These are phyloP conservation scores for Dreissena rostriformis DNA, from an alignment of 1,140 invertebrate species.

Conservation along the genomic window DNA sequence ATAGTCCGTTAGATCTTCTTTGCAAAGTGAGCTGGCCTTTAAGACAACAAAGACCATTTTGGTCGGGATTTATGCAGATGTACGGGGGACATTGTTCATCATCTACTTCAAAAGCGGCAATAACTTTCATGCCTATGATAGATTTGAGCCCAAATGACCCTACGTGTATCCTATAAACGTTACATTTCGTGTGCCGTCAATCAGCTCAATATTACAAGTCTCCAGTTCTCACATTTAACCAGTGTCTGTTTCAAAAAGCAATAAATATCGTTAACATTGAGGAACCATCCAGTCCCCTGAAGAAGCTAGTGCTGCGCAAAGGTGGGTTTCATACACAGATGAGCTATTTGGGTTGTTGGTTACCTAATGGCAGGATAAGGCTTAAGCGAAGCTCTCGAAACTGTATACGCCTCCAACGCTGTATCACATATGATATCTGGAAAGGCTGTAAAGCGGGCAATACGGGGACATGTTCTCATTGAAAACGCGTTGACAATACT, in stretches of 20 bases:
- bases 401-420: slow-evolving; percentile 69
- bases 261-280: slow-evolving; percentile 53
- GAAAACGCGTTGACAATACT: slow-evolving; percentile 55
- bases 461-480: slow-evolving; percentile 78
- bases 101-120: slow-evolving; percentile 60
- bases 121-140: slow-evolving; percentile 69
- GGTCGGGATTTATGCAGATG: slow-evolving; percentile 56
- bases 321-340: slow-evolving; percentile 65
- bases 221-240: slow-evolving; percentile 69
- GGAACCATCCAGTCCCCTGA: slow-evolving; percentile 37
- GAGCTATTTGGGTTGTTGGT: slow-evolving; percentile 60
- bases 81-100: slow-evolving; percentile 17
- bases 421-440: slow-evolving; percentile 78
- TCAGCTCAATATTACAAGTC: slow-evolving; percentile 33
- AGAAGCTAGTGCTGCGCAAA: slow-evolving; percentile 55
- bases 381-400: slow-evolving; percentile 34
- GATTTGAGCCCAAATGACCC: slow-evolving; percentile 67
- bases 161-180: slow-evolving; percentile 70
- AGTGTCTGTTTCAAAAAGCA: slow-evolving; percentile 68
- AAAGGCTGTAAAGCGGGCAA: slow-evolving; percentile 78
- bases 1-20: background rate
- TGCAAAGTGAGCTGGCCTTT: background rate
- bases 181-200: slow-evolving; percentile 59
- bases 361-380: slow-evolving; percentile 59
- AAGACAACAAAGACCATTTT: slow-evolving; percentile 14